Base-by-base conservation (phyloP, 1,140 invertebrate genomes). In the Drosophila bifasciata region DNA sequence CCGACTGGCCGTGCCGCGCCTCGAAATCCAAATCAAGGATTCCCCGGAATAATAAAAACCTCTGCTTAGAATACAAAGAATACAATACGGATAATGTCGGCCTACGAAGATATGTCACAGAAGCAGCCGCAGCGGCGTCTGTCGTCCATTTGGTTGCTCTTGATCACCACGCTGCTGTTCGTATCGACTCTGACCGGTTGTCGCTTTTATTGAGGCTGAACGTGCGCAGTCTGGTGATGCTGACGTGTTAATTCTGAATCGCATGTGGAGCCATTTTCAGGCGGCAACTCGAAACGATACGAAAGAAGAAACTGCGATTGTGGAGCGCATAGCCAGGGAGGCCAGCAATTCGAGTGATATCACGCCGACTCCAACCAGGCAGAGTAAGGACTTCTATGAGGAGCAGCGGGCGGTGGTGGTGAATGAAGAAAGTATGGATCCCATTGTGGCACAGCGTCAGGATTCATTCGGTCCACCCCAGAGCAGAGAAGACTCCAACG, bases 401-500 rank as follows among this genome's bases (percentile, higher is more conserved):
- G 83, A 88, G 43, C 83, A 88, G 40, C 56, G 57, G 6, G 79
- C 83, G 16, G 84, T 88, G 21, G 78, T 88, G n/a, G 83, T 88
- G 13, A 79, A 83, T 21, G 45, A 57, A 6, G 63, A 88, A 17
- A 83, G 57, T 16, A 56, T 59, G 13, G 41, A 55, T 9, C 56
- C 83, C 1, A 46, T 76, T 0, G 21, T 74, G 41, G 81, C 63
- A 0, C 52, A 67, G 51, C 77, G 81, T 9, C 73, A 76, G 15
- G 55, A 77, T 52, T 28, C 43, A 0, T 75, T 67, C 57, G 77
- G 77, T 6, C 81, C 77, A 9, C 77, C 81, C 0, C 44, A 74
- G 6, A 40, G 69, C n/a, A 55, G 57, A 15, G 44, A 64, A 13
- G 74, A 81, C 15, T 70, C 73, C 1, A 49, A 64, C 4, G 84